Percentiles rank a stretch among this genome's conserved stretches.
Evolutionary conservation across 2,113 vertebrate species (phyloP).

Genomic region (Chroicocephalus ridibundus): DNA sequence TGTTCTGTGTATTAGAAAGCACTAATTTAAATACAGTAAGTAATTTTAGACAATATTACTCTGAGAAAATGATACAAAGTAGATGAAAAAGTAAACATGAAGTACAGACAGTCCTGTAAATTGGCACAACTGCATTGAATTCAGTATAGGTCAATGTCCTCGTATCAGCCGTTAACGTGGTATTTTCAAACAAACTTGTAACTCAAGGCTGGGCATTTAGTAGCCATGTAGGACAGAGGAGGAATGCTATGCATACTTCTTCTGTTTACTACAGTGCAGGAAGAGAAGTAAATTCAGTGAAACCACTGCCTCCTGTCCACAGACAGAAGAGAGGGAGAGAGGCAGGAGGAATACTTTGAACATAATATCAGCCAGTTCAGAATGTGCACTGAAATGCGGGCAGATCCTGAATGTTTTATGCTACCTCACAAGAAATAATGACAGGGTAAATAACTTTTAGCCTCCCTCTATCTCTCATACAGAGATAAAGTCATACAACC

Average conservation of each 20-base stretch:
- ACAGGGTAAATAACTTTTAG: neutral
- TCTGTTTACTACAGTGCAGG: neutral
- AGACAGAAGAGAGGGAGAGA: neutral
- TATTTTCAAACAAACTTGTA: neutral
- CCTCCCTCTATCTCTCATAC: neutral
- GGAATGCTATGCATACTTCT: neutral
- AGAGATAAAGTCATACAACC: neutral
- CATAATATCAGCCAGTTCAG: neutral
- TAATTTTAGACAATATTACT: neutral
- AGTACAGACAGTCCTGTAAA: neutral
- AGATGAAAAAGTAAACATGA: neutral
- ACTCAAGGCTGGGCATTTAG: neutral
- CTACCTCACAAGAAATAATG: neutral
- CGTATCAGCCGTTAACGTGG: neutral
- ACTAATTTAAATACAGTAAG: neutral
- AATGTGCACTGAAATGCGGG: neutral
- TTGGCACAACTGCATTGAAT: neutral
- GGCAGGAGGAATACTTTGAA: neutral
- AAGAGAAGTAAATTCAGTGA: neutral
- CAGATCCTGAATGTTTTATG: neutral
- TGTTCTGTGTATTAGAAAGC: neutral
- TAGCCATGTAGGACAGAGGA: neutral
- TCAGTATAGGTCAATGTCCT: neutral
- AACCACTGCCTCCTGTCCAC: neutral
- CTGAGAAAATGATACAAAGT: neutral